Evolutionary conservation across 2,113 vertebrate genomes (phyloP).

Genomic region (Syrmaticus mikado): DNA sequence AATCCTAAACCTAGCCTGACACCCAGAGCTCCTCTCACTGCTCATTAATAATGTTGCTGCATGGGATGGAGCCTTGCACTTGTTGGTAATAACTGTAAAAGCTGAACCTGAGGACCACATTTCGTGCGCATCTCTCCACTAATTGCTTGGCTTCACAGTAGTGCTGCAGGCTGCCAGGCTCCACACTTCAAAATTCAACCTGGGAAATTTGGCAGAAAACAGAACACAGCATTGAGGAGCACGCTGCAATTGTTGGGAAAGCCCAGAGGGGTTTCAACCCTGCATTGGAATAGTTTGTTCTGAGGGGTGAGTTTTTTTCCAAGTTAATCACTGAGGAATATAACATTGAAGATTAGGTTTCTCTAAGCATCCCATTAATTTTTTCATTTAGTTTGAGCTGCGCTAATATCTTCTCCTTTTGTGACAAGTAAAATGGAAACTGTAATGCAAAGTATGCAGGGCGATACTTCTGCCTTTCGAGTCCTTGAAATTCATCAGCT

Average conservation of each 20-base stretch:
- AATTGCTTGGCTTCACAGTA: slow-evolving; percentile 2
- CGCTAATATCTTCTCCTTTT: slow-evolving; percentile 26
- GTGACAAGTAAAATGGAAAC: slow-evolving; percentile 20
- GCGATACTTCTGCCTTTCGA: background rate
- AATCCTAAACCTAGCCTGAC: background rate
- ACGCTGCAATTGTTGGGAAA: slow-evolving; percentile 31
- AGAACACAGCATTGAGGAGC: slow-evolving; percentile 25
- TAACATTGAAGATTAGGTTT: background rate
- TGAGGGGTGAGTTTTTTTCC: background rate
- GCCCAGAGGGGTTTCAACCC: background rate
- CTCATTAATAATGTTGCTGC: background rate
- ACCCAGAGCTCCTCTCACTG: background rate
- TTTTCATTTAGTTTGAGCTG: background rate
- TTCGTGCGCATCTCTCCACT: background rate
- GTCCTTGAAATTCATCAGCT: slow-evolving; percentile 35
- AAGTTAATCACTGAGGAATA: slow-evolving; percentile 18
- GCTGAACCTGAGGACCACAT: background rate
- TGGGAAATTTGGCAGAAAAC: slow-evolving; percentile 47
- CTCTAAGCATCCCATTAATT: slow-evolving; percentile 21
- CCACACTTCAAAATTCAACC: background rate
- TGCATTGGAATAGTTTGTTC: slow-evolving; percentile 9
- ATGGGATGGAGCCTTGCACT: background rate
- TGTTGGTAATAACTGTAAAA: background rate
- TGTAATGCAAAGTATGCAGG: background rate
- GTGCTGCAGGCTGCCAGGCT: background rate